Evolutionary conservation across 2,797 vertebrate species (phyloP).

Genomic region (Phaenicophaeus curvirostris): DNA sequence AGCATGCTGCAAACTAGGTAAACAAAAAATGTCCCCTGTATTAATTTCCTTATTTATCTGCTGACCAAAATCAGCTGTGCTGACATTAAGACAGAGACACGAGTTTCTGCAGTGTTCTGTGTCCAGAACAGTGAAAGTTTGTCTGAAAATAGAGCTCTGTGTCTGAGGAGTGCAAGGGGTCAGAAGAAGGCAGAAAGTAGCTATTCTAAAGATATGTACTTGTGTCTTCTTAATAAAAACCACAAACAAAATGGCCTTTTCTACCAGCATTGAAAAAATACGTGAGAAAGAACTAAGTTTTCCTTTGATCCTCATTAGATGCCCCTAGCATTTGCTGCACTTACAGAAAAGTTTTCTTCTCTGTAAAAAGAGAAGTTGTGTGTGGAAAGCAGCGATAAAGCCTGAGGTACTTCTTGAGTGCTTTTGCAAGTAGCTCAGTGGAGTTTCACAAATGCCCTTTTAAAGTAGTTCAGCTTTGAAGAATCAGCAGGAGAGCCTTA

Average conservation of each 20-base stretch:
- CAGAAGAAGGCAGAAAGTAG: background rate
- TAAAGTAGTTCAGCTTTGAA: slow-evolving; percentile 8
- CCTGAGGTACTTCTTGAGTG: background rate
- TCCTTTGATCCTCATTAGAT: background rate
- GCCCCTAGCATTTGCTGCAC: background rate
- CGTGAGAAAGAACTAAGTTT: background rate
- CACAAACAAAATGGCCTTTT: background rate
- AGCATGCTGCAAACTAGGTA: background rate
- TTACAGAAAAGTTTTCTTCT: background rate
- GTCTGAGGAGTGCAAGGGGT: background rate
- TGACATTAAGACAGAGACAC: background rate
- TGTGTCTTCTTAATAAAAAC: background rate
- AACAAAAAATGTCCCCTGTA: background rate
- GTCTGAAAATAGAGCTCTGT: background rate
- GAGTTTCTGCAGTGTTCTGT: background rate
- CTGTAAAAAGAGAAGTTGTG: background rate
- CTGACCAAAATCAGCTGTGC: background rate
- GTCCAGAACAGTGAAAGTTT: background rate
- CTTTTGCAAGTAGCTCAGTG: background rate
- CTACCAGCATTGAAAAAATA: background rate
- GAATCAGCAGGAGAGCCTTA: background rate
- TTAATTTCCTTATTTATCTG: background rate
- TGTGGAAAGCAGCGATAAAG: background rate
- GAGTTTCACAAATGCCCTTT: background rate
- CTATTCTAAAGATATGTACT: background rate